Conservation (phyloP, 2,888 invertebrate genomes). For the Lingula anatina region DNA sequence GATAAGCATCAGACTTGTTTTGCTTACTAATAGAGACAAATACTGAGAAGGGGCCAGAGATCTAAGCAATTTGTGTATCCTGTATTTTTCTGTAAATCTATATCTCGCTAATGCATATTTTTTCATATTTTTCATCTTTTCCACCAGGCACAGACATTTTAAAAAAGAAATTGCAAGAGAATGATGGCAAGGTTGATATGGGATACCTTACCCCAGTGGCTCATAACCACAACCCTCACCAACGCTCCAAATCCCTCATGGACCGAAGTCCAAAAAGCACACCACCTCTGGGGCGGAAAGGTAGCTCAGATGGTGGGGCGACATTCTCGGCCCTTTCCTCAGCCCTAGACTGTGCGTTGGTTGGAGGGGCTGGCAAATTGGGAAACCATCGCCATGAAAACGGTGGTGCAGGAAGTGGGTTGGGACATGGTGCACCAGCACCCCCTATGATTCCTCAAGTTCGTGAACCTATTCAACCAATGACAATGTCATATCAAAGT, state of each 20-base stretch:
- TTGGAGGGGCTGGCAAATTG: conserved; percentile 3
- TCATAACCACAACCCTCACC: conserved; percentile 18
- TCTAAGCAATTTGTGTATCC: too few relatives aligned
- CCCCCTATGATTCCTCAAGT: not conserved
- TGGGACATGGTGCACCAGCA: not conserved
- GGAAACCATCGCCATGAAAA: not conserved
- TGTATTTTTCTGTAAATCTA: too few relatives aligned
- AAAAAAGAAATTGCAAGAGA: conserved; percentile 38
- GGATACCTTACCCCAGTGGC: conserved; percentile 27
- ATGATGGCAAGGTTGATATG: conserved; percentile 23
- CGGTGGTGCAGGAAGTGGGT: not conserved
- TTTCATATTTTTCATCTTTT: not conserved
- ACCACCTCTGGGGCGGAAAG: not conserved
- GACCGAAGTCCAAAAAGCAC: conserved; percentile 7
- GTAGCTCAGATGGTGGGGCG: not conserved
- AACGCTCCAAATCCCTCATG: conserved; percentile 31
- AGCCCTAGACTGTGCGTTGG: conserved; percentile 11
- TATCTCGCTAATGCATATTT: too few relatives aligned
- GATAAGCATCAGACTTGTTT: too few relatives aligned
- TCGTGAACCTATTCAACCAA: too few relatives aligned
- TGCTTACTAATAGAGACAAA: too few relatives aligned
- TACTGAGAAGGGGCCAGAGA: too few relatives aligned
- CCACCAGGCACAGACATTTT: conserved; percentile 41
- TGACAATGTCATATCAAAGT: too few relatives aligned
- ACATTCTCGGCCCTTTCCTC: conserved; percentile 9